A percentile compares a stretch with the other conserved stretches of the same genome.
Evolutionary conservation across 1,140 invertebrate species (phyloP).

Genomic region (Neuroterus valhalla): DNA sequence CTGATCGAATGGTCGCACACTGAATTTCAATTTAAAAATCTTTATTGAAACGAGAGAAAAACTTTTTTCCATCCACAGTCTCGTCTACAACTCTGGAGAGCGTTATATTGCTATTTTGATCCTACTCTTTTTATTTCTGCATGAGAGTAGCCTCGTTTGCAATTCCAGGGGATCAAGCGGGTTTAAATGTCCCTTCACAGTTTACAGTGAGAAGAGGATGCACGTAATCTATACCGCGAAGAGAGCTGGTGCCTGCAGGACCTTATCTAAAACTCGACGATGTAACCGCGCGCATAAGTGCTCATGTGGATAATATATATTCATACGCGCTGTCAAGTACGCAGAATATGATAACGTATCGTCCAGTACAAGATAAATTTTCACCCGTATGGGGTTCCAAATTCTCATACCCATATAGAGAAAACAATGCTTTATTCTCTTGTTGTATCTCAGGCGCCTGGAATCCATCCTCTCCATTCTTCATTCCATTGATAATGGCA

Average conservation of each 20-base stretch:
- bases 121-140: background rate
- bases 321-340: constrained; percentile 3
- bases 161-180: constrained; percentile 1
- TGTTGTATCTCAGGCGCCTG: too few species aligned
- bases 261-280: constrained; percentile 30
- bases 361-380: constrained; percentile 18
- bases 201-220: background rate
- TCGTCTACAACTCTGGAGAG: too few species aligned
- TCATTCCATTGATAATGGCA: too few species aligned
- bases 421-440: constrained; percentile 10
- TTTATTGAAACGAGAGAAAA: too few species aligned
- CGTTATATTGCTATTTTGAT: background rate
- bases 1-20: too few species aligned
- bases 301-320: constrained; percentile 30
- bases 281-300: constrained; percentile 23
- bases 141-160: background rate
- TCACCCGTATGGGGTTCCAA: constrained; percentile 16
- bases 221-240: constrained; percentile 22
- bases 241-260: constrained; percentile 26
- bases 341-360: constrained; percentile 21
- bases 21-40: too few species aligned
- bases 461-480: too few species aligned
- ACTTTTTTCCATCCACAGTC: too few species aligned
- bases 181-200: background rate
- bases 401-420: constrained; percentile 2